Conservation (phyloP, 2,888 invertebrate genomes). For the Disparrhopalites patrizii region DNA sequence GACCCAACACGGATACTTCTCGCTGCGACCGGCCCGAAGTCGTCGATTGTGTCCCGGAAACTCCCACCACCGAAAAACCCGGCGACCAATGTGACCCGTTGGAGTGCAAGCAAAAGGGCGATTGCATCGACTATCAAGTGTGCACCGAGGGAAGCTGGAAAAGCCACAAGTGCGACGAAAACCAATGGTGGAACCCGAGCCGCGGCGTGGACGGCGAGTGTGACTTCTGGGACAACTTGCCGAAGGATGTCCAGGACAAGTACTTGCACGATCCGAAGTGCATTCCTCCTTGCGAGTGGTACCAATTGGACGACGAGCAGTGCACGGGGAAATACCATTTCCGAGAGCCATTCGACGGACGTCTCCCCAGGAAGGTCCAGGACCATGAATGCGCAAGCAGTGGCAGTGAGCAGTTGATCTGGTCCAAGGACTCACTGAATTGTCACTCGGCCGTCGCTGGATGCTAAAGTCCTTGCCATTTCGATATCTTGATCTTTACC, state of each 20-base stretch:
- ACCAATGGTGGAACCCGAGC: constrained; percentile 8
- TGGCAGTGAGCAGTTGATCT: too few species aligned
- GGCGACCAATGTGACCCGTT: neutral
- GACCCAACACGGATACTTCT: neutral
- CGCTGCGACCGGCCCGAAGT: constrained; percentile 6
- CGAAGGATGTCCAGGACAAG: neutral
- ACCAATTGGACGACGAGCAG: neutral
- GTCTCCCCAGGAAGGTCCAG: too few species aligned
- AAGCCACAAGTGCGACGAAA: neutral
- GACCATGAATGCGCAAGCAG: too few species aligned
- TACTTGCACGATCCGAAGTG: neutral
- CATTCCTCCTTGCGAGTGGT: constrained; percentile 18
- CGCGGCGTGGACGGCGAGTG: neutral
- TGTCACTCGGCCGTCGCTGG: too few species aligned
- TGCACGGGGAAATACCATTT: constrained; percentile 7
- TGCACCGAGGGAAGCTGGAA: neutral
- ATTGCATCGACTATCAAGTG: neutral
- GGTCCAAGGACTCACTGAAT: too few species aligned
- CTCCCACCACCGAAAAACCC: neutral
- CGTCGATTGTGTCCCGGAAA: neutral
- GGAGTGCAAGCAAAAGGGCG: neutral
- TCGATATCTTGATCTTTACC: too few species aligned
- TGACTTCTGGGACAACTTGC: neutral
- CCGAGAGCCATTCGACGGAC: constrained; percentile 2
- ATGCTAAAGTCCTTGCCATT: too few species aligned